phyloP scores from a whole-genome alignment of 2,797 vertebrate genomes.

The Pseudopleuronectes americanus region DNA sequence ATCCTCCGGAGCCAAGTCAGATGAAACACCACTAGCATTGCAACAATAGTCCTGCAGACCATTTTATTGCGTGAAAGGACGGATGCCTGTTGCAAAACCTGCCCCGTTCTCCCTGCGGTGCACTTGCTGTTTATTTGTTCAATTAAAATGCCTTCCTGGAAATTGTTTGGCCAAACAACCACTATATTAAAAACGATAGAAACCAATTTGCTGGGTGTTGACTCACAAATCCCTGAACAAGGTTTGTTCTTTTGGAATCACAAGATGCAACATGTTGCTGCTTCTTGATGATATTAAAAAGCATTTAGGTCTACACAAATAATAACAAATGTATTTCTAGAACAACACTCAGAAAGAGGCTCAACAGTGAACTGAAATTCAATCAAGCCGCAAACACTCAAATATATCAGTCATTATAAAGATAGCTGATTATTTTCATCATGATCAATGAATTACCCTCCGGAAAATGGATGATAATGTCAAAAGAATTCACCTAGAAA shows the following conservation, averaged over 20 bases:
- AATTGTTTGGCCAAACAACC: constrained; percentile 54
- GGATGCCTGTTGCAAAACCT: constrained; percentile 57
- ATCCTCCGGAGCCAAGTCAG: constrained; percentile 64
- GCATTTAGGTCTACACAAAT: neutral
- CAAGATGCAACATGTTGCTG: constrained; percentile 24
- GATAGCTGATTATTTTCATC: no score
- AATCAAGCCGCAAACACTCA: no score
- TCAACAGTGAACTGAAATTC: no score
- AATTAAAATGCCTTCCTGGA: constrained; percentile 69
- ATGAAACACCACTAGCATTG: constrained; percentile 72
- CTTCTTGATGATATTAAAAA: constrained; percentile 3
- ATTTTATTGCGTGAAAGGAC: constrained; percentile 65
- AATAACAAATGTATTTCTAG: neutral
- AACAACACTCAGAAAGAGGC: no score
- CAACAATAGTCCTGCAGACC: constrained; percentile 63
- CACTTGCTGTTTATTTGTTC: constrained; percentile 69
- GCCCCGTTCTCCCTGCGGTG: constrained; percentile 42
- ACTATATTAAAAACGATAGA: constrained; percentile 64
- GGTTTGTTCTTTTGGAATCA: constrained; percentile 34
- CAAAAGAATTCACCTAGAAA: no score
- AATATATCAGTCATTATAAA: no score
- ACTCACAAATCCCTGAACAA: constrained; percentile 62
- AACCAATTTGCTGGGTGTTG: constrained; percentile 62
- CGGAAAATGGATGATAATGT: no score
- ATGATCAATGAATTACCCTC: no score